A percentile compares a stretch with the other conserved stretches of the same genome.
Evolutionary conservation across 2,797 vertebrate genomes (phyloP).

Genomic region (Characodon lateralis): DNA sequence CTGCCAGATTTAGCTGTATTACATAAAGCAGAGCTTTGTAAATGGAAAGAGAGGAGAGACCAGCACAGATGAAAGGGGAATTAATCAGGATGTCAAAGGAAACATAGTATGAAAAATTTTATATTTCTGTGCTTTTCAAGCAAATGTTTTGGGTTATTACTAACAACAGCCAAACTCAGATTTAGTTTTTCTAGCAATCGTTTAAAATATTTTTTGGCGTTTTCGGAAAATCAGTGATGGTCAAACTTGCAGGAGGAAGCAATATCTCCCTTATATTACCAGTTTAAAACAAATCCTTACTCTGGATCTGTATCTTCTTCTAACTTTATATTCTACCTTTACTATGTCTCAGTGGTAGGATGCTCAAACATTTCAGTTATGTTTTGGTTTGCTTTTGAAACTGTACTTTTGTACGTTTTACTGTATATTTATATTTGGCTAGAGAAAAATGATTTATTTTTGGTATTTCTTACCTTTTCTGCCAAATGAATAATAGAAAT

Average conservation of each 20-base stretch:
- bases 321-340: background rate
- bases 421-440: background rate
- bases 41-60: slow-evolving; percentile 40
- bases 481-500: background rate
- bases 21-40: slow-evolving; percentile 27
- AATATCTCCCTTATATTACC: no score
- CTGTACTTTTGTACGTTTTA: no score
- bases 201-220: background rate
- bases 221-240: background rate
- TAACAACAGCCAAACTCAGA: background rate
- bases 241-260: background rate
- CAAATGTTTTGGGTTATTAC: background rate
- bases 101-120: background rate
- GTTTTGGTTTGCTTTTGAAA: no score
- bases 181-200: background rate
- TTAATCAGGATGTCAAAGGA: slow-evolving; percentile 21
- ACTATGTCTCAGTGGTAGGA: no score
- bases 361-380: no score
- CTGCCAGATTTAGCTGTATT: slow-evolving; percentile 25
- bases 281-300: background rate
- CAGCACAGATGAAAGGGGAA: slow-evolving; percentile 23
- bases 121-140: background rate
- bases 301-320: background rate
- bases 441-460: background rate
- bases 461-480: background rate